phyloP scores from a whole-genome alignment of 2,888 invertebrate species.

The Choristoneura rosaceana region DNA sequence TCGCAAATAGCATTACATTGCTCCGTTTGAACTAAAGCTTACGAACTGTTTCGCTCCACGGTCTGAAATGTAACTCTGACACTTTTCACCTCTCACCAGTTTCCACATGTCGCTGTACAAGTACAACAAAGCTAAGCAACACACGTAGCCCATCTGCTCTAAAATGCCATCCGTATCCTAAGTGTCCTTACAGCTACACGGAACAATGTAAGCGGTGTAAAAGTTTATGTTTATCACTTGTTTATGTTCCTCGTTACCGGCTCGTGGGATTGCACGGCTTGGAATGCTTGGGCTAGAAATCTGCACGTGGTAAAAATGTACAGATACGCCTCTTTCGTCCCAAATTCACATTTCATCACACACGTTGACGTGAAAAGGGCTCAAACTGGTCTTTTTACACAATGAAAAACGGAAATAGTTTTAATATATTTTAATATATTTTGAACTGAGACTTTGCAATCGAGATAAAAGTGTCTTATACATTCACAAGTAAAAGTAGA shows the following conservation, averaged over 20 bases:
- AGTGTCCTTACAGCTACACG: conserved; percentile 4
- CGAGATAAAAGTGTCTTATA: no score
- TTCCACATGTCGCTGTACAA: conserved; percentile 26
- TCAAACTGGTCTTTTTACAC: no score
- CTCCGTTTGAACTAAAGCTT: no score
- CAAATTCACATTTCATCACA: no score
- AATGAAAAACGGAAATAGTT: not conserved
- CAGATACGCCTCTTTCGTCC: not conserved
- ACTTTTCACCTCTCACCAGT: not conserved
- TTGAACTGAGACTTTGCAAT: no score
- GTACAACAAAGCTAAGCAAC: conserved; percentile 13
- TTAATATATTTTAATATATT: no score
- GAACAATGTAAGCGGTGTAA: conserved; percentile 33
- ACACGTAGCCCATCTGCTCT: conserved; percentile 11
- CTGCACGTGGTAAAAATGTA: not conserved
- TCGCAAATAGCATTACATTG: no score
- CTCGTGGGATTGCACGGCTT: conserved; percentile 10
- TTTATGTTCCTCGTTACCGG: conserved; percentile 25
- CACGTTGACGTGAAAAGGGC: no score
- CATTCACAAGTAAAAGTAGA: no score
- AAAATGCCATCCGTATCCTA: conserved; percentile 2
- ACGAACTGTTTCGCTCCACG: no score
- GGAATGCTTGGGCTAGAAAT: not conserved
- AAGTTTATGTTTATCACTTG: conserved; percentile 32
- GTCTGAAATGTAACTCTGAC: not conserved